Conservation (phyloP, 2,888 invertebrate genomes). For the Lochmaea crataegi region DNA sequence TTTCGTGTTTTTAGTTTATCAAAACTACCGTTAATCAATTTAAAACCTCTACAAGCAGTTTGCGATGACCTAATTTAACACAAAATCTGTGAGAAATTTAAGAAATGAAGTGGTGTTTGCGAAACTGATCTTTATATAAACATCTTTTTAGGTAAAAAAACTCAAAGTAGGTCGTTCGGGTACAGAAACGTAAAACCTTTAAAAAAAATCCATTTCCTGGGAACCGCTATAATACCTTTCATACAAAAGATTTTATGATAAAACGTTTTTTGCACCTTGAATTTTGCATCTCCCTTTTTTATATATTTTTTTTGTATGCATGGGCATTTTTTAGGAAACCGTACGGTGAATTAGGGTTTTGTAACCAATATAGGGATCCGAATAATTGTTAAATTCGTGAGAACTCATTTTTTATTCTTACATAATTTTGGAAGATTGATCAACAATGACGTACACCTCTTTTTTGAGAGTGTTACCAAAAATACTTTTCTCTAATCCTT, state of each 20-base stretch:
- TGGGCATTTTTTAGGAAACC: conserved; percentile 13
- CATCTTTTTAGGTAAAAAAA: conserved; percentile 54
- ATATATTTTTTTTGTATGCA: conserved; percentile 9
- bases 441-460: conserved; percentile 19
- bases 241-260: conserved; percentile 40
- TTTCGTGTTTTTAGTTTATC: not conserved
- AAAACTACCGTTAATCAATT: conserved; percentile 33
- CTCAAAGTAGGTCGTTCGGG: conserved; percentile 56
- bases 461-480: not conserved
- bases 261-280: conserved; percentile 45
- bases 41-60: conserved; percentile 8
- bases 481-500: not conserved
- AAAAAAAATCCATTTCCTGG: conserved; percentile 54
- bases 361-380: conserved; percentile 43
- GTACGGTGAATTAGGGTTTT: conserved; percentile 39
- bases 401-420: conserved; percentile 38
- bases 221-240: conserved; percentile 44
- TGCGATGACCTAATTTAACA: conserved; percentile 39
- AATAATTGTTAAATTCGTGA: conserved; percentile 45
- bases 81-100: conserved; percentile 39
- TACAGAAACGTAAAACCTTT: conserved; percentile 46
- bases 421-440: conserved; percentile 41
- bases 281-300: conserved; percentile 50
- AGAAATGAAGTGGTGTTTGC: conserved; percentile 25
- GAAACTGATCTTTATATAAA: conserved; percentile 44